phyloP scores from a whole-genome alignment of 2,113 vertebrate genomes.

The Numenius arquata region DNA sequence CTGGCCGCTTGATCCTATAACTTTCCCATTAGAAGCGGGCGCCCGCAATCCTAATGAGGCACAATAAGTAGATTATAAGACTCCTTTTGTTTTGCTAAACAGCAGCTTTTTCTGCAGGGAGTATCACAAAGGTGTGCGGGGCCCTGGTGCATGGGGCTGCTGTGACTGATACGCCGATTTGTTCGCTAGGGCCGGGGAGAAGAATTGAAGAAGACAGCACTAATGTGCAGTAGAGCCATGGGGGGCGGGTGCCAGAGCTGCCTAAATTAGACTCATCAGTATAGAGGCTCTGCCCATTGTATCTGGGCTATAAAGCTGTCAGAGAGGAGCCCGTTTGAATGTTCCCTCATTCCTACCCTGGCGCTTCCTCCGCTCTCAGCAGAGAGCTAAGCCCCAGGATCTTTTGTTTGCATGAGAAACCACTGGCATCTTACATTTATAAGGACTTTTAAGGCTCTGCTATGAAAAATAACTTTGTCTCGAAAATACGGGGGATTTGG shows the following conservation, averaged over 20 bases:
- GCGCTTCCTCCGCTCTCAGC: conserved; percentile 47
- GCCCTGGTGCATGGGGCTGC: conserved; percentile 21
- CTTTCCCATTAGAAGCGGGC: conserved; percentile 59
- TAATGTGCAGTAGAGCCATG: background rate
- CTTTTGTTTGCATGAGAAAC: conserved; percentile 70
- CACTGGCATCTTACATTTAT: conserved; percentile 54
- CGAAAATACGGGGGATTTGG: background rate
- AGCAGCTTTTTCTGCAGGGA: conserved; percentile 49
- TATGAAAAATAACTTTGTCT: conserved; percentile 47
- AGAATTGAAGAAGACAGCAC: conserved; percentile 2
- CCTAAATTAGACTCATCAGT: conserved; percentile 51
- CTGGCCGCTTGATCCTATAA: conserved; percentile 59
- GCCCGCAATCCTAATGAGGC: conserved; percentile 62
- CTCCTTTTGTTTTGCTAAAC: conserved; percentile 68
- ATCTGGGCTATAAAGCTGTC: conserved; percentile 74
- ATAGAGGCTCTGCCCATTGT: conserved; percentile 70
- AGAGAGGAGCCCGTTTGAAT: conserved; percentile 47
- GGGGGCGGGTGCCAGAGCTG: conserved; percentile 39
- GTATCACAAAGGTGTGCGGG: conserved; percentile 58
- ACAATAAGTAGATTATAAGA: conserved; percentile 71
- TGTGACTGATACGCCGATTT: conserved; percentile 24
- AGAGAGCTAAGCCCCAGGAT: conserved; percentile 33
- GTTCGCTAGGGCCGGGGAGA: background rate
- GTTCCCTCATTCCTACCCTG: conserved; percentile 29
- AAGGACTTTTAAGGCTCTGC: conserved; percentile 31